A percentile compares a stretch with the other conserved stretches of the same genome.
Evolutionary conservation across 2,113 vertebrate species (phyloP).

Genomic region (Melanocharis versteri): DNA sequence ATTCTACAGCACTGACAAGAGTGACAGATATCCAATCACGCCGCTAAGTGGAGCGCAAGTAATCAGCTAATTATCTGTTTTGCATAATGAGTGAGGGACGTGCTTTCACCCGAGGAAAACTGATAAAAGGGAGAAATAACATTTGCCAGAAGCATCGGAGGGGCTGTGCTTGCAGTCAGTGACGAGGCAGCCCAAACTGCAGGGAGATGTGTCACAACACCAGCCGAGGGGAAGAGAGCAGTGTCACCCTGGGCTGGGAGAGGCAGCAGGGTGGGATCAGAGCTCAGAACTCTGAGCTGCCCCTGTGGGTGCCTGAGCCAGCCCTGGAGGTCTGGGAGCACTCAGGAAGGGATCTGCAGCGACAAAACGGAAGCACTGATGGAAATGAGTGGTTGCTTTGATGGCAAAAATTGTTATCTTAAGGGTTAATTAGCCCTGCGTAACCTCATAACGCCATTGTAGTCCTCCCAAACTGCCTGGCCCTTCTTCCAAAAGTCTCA

Average conservation of each 20-base stretch:
- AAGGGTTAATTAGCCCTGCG: neutral
- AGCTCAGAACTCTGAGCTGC: neutral
- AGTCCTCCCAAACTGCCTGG: neutral
- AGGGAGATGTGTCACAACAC: neutral
- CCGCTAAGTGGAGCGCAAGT: neutral
- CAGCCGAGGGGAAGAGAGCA: neutral
- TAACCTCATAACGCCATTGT: too few species aligned
- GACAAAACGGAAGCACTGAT: neutral
- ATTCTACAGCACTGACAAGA: neutral
- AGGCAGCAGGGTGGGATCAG: neutral
- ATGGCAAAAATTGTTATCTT: neutral
- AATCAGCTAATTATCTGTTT: slow-evolving; percentile 20
- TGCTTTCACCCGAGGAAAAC: neutral
- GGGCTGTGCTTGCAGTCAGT: neutral
- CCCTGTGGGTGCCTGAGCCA: accelerated
- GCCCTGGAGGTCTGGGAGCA: neutral
- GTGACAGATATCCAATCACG: neutral
- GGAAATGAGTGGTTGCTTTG: neutral
- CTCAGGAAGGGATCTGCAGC: neutral
- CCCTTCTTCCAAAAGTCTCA: neutral
- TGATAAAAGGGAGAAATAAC: neutral
- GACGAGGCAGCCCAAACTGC: neutral
- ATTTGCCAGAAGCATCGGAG: neutral
- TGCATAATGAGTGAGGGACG: neutral
- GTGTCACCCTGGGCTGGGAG: neutral